Base-by-base conservation (phyloP, 2,113 vertebrate genomes). In the Heterotis niloticus region DNA sequence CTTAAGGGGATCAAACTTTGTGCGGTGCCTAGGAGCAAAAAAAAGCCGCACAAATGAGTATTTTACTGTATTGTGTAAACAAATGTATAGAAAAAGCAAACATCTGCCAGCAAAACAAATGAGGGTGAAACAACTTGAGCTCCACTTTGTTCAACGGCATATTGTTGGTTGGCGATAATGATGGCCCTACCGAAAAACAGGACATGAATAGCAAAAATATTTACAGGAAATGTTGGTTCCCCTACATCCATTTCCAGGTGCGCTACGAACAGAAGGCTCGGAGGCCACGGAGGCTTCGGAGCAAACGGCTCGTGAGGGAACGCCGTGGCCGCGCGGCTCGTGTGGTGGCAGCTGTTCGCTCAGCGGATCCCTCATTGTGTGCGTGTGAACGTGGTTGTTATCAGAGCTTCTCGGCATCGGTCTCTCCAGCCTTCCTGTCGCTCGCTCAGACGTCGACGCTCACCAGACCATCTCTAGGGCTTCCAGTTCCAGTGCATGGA, bases 41-140 rank as follows among this genome's bases (percentile, higher is more conserved):
- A 44, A 7, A 51, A 51, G 29, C n/a, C 54, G 68, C 34, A 71
- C 34, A 7, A 44, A 7, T 44, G 34, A 44, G 34, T 44, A 44
- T 7, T n/a, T n/a, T 7, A 44, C 7, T 54, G 68, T 70, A 70
- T 51, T 54, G 34, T 20, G 54, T 72, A 52, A 72, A 23, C 44
- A 72, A 54, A 66, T 24, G 13, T 24, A 24, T 11, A 23, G 23
- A n/a, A 52, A 20, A 34, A 44, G 20, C n/a, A 10, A 52, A 51
- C 23, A 54, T 72, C 69, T 54, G 69, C 69, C 69, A 72, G 16
- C 34, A 12, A 72, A 34, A 23, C n/a, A n/a, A 62, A 34, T 72
- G 54, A 13, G 69, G 69, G 24, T 72, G 69, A n/a, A 23, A 20
- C 23, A 34, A 72, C 52, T n/a, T 72, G 29, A 13, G 7, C 20